Conservation (phyloP, 2,797 vertebrate genomes). For the Bradypus variegatus region DNA sequence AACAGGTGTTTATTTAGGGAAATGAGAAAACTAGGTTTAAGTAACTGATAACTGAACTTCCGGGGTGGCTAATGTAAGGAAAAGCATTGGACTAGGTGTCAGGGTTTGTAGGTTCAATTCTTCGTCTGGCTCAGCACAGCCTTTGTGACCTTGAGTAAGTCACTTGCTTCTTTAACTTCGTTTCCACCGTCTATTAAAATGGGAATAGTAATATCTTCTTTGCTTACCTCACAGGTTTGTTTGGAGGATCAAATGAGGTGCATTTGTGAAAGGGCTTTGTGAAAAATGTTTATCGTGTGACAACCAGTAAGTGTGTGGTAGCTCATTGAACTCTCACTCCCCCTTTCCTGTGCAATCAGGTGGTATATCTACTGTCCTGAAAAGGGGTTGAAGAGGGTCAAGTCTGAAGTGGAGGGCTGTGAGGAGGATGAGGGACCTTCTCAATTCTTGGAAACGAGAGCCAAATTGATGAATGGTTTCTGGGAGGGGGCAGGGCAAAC, state of each 20-base stretch:
- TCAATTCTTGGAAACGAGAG: constrained; percentile 6
- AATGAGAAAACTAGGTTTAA: neutral
- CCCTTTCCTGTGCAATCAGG: neutral
- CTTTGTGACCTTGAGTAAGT: constrained; percentile 34
- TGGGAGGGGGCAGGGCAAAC: neutral
- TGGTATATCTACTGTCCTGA: neutral
- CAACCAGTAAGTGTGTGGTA: neutral
- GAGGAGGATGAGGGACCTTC: neutral
- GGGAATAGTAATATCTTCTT: neutral
- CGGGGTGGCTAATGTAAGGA: neutral
- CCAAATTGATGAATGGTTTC: neutral
- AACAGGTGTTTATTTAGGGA: neutral
- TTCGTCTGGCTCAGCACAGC: neutral
- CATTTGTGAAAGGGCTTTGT: neutral
- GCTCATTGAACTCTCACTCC: neutral
- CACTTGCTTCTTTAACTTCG: constrained; percentile 11
- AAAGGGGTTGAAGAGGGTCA: neutral
- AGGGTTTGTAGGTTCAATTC: neutral
- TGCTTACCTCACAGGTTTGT: neutral
- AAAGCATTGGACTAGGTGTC: neutral
- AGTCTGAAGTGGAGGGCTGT: neutral
- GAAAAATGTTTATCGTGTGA: neutral
- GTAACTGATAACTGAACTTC: neutral
- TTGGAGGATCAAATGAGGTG: neutral
- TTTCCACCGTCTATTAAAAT: neutral